Evolutionary conservation across 2,797 vertebrate species (phyloP).

Genomic region (Tragelaphus oryx): DNA sequence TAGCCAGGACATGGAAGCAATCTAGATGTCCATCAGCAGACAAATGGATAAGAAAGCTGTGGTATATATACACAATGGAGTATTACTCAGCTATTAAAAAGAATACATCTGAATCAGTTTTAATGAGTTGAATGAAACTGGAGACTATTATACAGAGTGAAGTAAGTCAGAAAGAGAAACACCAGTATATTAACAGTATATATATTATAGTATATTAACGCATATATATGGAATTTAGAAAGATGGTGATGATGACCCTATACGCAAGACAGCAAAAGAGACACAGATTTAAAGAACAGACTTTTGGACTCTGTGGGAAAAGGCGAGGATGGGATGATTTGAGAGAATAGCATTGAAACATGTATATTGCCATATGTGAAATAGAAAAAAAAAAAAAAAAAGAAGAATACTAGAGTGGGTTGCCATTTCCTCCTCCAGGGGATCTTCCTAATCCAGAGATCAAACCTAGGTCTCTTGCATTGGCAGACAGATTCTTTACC

Average conservation of each 20-base stretch:
- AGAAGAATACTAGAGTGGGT: not conserved
- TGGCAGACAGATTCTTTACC: not conserved
- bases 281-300: not conserved
- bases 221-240: not conserved
- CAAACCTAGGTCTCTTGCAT: not conserved
- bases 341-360: not conserved
- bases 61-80: not conserved
- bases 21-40: not conserved
- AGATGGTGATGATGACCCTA: not conserved
- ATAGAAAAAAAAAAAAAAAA: not conserved
- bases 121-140: not conserved
- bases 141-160: not conserved
- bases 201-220: not conserved
- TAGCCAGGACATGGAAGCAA: not conserved
- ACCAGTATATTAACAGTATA: not conserved
- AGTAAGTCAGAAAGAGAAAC: not conserved
- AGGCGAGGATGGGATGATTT: not conserved
- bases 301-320: not conserved
- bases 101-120: not conserved
- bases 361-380: not conserved
- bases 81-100: not conserved
- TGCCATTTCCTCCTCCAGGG: not conserved
- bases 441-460: not conserved
- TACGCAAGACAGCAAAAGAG: rapidly evolving
- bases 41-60: not conserved